Conservation (phyloP, 2,888 invertebrate species). For the Tinea pellionella region DNA sequence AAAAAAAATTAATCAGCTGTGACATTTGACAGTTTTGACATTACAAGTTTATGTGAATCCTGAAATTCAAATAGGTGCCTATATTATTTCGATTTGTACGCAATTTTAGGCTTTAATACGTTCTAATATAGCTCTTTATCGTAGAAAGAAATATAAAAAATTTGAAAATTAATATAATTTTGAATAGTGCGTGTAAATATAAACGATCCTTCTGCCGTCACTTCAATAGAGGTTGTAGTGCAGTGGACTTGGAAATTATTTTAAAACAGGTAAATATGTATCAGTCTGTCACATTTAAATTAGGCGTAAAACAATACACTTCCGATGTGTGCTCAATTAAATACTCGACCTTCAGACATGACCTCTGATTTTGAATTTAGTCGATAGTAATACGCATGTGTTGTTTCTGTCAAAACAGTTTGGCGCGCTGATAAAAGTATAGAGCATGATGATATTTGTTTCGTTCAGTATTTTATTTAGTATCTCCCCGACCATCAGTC, state of each 20-base stretch:
- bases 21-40: neutral
- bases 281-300: neutral
- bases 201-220: neutral
- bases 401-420: slow-evolving; percentile 48
- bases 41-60: neutral
- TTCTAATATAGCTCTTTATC: neutral
- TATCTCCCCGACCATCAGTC: slow-evolving; percentile 43
- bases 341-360: slow-evolving; percentile 42
- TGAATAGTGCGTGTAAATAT: neutral
- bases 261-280: neutral
- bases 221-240: neutral
- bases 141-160: neutral
- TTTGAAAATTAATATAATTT: neutral
- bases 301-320: neutral
- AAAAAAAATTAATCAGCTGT: neutral
- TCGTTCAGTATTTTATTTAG: slow-evolving; percentile 31
- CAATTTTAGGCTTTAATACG: neutral
- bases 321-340: neutral
- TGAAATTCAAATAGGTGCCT: neutral
- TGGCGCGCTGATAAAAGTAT: slow-evolving; percentile 56
- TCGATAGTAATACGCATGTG: slow-evolving; percentile 42
- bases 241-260: neutral
- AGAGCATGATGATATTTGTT: slow-evolving; percentile 51
- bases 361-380: slow-evolving; percentile 29
- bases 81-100: neutral